Percentiles rank a stretch among this genome's conserved stretches.
Conservation (phyloP, 2,888 invertebrate species). For the Baronia brevicornis region DNA sequence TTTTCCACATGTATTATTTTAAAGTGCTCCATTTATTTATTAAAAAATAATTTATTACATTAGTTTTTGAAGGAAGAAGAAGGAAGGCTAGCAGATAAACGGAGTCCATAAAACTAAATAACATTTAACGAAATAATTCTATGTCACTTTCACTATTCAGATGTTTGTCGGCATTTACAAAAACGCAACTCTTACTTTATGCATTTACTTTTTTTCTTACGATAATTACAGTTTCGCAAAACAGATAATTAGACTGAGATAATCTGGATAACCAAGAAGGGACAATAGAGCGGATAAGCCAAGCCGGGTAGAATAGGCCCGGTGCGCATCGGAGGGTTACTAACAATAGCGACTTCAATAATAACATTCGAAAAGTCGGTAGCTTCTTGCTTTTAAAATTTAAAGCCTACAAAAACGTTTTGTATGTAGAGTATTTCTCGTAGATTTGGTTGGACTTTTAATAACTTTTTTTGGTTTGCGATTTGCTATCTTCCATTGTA, state of each 20-base stretch:
- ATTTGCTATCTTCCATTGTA: slow-evolving; percentile 18
- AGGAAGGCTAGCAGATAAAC: no score
- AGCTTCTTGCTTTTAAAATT: slow-evolving; percentile 68
- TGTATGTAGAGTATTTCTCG: slow-evolving; percentile 20
- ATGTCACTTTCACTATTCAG: slow-evolving; percentile 30
- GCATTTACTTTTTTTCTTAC: slow-evolving; percentile 40
- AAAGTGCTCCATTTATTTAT: no score
- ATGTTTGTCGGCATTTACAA: slow-evolving; percentile 48
- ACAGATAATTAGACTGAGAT: slow-evolving; percentile 67
- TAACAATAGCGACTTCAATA: slow-evolving; percentile 56
- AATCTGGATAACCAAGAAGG: slow-evolving; percentile 52
- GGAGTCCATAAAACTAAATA: slow-evolving; percentile 27
- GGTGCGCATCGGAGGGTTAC: slow-evolving; percentile 47
- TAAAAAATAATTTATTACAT: no score
- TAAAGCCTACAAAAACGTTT: slow-evolving; percentile 43
- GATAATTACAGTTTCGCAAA: slow-evolving; percentile 59
- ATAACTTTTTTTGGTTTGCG: slow-evolving; percentile 14
- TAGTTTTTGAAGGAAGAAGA: no score
- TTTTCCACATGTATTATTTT: slow-evolving; percentile 20
- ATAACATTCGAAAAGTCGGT: slow-evolving; percentile 71
- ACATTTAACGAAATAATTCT: slow-evolving; percentile 24
- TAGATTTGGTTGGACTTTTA: slow-evolving; percentile 18
- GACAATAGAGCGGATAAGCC: slow-evolving; percentile 51
- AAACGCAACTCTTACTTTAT: no score
- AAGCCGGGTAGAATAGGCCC: slow-evolving; percentile 39